phyloP scores from a whole-genome alignment of 2,113 vertebrate genomes.

The Gracilinanus agilis region DNA sequence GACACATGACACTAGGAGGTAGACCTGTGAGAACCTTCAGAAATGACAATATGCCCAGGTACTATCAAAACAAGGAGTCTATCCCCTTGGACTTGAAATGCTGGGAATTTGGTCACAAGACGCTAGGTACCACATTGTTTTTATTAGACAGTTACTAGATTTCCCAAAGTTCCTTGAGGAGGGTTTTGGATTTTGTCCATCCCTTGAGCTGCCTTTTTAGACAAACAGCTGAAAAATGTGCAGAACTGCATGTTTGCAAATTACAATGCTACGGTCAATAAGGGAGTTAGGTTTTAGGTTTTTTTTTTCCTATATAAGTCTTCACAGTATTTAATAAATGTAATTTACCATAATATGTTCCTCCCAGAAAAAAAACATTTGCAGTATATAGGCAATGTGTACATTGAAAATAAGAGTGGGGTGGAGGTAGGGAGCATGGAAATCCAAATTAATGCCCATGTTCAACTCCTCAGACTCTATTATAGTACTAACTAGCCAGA shows the following conservation, averaged over 20 bases:
- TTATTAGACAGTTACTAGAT: conserved; percentile 24
- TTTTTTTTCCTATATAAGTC: not conserved
- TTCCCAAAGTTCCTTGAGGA: conserved; percentile 39
- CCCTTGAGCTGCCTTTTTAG: not conserved
- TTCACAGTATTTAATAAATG: not conserved
- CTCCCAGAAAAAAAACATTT: not conserved
- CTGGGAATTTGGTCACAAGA: conserved; percentile 51
- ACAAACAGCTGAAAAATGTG: conserved; percentile 34
- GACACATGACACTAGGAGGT: not conserved
- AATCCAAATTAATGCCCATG: not conserved
- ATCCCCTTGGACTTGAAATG: not conserved
- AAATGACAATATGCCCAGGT: not conserved
- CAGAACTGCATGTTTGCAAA: conserved; percentile 22
- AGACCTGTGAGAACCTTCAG: not conserved
- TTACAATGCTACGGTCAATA: conserved; percentile 15
- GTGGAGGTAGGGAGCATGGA: not conserved
- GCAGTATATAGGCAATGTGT: not conserved
- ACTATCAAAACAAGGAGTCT: not conserved
- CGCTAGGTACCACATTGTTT: not conserved
- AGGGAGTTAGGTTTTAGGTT: not conserved
- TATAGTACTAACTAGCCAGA: conserved; percentile 63
- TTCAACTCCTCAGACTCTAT: conserved; percentile 56
- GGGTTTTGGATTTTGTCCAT: not conserved
- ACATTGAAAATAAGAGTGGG: not conserved
- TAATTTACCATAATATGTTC: not conserved